phyloP scores from a whole-genome alignment of 2,113 vertebrate species.

The Forbesichthys agassizii region DNA sequence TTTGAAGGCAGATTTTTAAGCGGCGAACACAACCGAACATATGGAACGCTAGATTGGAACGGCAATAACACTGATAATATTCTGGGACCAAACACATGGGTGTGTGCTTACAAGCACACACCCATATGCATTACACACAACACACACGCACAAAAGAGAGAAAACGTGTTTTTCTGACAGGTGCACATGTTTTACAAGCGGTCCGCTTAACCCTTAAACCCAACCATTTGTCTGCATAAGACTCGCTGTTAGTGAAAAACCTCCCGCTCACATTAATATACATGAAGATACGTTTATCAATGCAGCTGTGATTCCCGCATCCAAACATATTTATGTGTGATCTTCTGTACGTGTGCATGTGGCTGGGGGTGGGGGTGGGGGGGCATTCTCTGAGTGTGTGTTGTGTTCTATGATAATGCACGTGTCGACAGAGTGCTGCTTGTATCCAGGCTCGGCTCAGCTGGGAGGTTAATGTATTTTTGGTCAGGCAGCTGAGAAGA shows the following conservation, averaged over 20 bases:
- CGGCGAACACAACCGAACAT: too few relatives aligned
- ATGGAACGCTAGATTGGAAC: too few relatives aligned
- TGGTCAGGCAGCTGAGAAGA: slow-evolving; percentile 35
- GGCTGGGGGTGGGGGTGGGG: neutral
- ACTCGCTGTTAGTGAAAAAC: slow-evolving; percentile 63
- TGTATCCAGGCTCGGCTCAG: neutral
- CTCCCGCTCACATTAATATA: slow-evolving; percentile 82
- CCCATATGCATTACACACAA: neutral
- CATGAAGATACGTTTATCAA: slow-evolving; percentile 72
- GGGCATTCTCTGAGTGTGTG: neutral
- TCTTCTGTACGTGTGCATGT: slow-evolving; percentile 67
- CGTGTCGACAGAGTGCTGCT: slow-evolving; percentile 22
- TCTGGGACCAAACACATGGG: too few relatives aligned
- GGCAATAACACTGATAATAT: too few relatives aligned
- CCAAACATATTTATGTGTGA: slow-evolving; percentile 53
- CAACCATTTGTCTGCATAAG: slow-evolving; percentile 15
- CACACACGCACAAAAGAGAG: slow-evolving; percentile 29
- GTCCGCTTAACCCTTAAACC: slow-evolving; percentile 52
- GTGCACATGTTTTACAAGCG: slow-evolving; percentile 53
- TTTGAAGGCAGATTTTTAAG: too few relatives aligned
- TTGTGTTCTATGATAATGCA: slow-evolving; percentile 34
- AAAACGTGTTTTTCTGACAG: slow-evolving; percentile 50
- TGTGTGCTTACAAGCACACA: too few relatives aligned
- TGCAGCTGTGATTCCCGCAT: slow-evolving; percentile 84
- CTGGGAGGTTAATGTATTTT: slow-evolving; percentile 52